Evolutionary conservation across 2,797 vertebrate species (phyloP).

Genomic region (Cacajao melanocephalus): DNA sequence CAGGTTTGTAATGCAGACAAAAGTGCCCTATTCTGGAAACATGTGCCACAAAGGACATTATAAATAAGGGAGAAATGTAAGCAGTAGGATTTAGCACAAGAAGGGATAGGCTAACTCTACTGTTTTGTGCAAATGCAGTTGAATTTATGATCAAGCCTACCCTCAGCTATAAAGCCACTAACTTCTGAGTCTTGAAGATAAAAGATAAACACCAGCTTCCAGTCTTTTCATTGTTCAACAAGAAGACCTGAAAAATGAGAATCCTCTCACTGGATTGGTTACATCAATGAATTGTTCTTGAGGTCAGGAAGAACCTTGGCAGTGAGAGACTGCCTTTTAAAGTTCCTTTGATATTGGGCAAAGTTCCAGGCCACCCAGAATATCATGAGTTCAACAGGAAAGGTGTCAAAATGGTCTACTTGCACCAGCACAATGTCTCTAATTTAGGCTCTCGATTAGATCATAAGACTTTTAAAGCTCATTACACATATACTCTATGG

Average conservation of each 20-base stretch:
- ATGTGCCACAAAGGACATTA: not conserved
- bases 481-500: not conserved
- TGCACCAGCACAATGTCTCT: not conserved
- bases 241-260: not conserved
- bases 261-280: not conserved
- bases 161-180: not conserved
- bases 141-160: not conserved
- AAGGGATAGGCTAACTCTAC: not conserved
- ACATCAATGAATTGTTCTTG: not conserved
- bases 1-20: not conserved
- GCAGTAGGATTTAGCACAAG: not conserved
- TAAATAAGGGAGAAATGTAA: not conserved
- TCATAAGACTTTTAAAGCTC: not conserved
- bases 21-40: not conserved
- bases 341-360: not conserved
- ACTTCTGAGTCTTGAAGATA: not conserved
- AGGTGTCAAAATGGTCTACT: not conserved
- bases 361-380: not conserved
- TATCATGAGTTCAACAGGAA: not conserved
- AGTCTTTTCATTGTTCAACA: not conserved
- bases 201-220: not conserved
- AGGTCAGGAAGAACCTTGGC: not conserved
- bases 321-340: not conserved
- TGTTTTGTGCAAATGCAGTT: not conserved
- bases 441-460: not conserved